These are phyloP conservation scores for Macrophya alboannulata DNA, from an alignment of 2,888 invertebrate species.

Conservation along the genomic window DNA sequence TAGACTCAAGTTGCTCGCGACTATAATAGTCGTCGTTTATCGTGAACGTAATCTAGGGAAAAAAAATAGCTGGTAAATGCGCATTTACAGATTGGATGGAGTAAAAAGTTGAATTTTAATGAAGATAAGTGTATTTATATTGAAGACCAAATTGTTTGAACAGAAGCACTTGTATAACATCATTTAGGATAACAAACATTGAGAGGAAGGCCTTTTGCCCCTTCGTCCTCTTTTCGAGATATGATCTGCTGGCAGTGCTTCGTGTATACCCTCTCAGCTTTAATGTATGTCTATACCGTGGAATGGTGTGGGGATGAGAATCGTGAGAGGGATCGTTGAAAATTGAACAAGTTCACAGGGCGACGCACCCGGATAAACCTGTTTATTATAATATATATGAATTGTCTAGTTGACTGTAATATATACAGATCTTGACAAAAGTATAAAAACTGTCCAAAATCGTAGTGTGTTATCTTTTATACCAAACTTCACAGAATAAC, in stretches of 20 bases:
- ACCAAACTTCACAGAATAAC: not conserved
- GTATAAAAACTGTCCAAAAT: not conserved
- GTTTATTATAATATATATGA: not conserved
- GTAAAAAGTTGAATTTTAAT: not conserved
- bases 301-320: not conserved
- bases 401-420: not conserved
- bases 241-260: not conserved
- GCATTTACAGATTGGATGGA: not conserved
- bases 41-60: not conserved
- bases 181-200: not conserved
- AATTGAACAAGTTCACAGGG: slow-evolving; percentile 9
- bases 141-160: not conserved
- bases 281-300: not conserved
- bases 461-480: not conserved
- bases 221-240: not conserved
- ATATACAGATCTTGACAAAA: not conserved
- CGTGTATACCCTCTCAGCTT: not conserved
- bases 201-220: not conserved
- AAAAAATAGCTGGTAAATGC: not conserved
- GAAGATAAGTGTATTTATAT: not conserved
- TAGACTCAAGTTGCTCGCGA: not conserved
- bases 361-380: slow-evolving; percentile 45
- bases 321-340: not conserved
- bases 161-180: not conserved
- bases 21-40: not conserved